These are phyloP conservation scores for Melanocharis versteri DNA, from an alignment of 2,113 vertebrate genomes.

Conservation along the genomic window DNA sequence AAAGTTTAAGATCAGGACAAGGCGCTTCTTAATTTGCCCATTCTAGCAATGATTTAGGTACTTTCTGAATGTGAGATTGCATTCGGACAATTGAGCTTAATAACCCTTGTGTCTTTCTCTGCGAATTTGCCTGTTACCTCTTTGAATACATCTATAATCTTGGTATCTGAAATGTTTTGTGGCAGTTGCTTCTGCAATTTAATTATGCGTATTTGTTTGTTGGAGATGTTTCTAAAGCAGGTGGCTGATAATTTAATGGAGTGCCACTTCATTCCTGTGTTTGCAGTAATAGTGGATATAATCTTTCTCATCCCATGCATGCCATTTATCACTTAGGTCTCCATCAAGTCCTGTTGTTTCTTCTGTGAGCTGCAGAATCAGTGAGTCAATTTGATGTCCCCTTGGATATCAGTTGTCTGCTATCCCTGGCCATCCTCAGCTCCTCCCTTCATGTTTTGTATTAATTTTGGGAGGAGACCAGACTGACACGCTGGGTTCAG, in stretches of 20 bases:
- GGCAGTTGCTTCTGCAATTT: neutral
- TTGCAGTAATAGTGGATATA: neutral
- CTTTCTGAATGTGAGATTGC: neutral
- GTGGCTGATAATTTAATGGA: neutral
- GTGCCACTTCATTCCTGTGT: slow-evolving; percentile 2
- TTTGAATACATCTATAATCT: neutral
- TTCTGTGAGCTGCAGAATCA: neutral
- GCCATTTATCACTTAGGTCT: neutral
- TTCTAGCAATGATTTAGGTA: neutral
- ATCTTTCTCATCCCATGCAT: neutral
- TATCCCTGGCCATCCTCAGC: neutral
- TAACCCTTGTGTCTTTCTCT: neutral
- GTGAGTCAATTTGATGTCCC: neutral
- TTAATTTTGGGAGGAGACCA: neutral
- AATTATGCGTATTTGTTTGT: neutral
- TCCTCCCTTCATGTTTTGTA: neutral
- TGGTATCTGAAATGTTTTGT: neutral
- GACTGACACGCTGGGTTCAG: fast-evolving
- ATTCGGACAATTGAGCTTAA: neutral
- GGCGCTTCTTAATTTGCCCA: neutral
- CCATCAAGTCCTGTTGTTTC: neutral
- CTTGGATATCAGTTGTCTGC: neutral
- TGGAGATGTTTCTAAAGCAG: slow-evolving; percentile 24
- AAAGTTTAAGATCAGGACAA: neutral
- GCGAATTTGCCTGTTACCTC: neutral